Base-by-base conservation (phyloP, 2,888 invertebrate species). In the Baronia brevicornis region DNA sequence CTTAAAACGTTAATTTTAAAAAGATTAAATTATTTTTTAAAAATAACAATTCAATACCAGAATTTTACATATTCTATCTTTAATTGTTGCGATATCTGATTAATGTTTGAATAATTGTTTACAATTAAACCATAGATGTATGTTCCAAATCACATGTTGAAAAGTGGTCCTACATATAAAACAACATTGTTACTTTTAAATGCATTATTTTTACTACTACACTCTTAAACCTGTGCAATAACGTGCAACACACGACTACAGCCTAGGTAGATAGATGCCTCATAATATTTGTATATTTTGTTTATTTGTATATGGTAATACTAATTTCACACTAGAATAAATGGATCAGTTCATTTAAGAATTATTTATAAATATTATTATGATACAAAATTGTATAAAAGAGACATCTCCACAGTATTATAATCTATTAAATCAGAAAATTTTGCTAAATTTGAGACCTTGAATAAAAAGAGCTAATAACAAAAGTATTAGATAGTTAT, bases 151-250 rank as follows among this genome's bases (percentile, higher is more conserved):
- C n/a, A n/a, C n/a, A n/a, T n/a, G n/a, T n/a, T n/a, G n/a, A n/a
- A n/a, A n/a, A n/a, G n/a, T n/a, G n/a, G n/a, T n/a, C n/a, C n/a
- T 17, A 38, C 30, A 39, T 27, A 30, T 31, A 27, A 36, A 32
- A 29, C 26, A 27, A 11, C 41, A 38, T 32, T 26, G 17, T 8
- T 7, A 38, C 39, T 35, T 52, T 57, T 71, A 70, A 69, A 68
- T 68, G 69, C 68, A 64, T 56, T 53, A 51, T 52, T 46, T 50
- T 39, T 37, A 43, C 48, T 55, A 63, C 42, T 26, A 13, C 41
- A 48, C 49, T 41, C 48, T 51, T 65, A 65, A 63, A 44, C 60
- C 28, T 36, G 58, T 65, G 63, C 58, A 58, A 54, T 53, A 51
- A 41, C 39, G 26, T 38, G 41, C 13, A 23, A 29, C 11, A 23